These are phyloP conservation scores for Gallinago media DNA, from an alignment of 2,113 vertebrate species.

Conservation along the genomic window DNA sequence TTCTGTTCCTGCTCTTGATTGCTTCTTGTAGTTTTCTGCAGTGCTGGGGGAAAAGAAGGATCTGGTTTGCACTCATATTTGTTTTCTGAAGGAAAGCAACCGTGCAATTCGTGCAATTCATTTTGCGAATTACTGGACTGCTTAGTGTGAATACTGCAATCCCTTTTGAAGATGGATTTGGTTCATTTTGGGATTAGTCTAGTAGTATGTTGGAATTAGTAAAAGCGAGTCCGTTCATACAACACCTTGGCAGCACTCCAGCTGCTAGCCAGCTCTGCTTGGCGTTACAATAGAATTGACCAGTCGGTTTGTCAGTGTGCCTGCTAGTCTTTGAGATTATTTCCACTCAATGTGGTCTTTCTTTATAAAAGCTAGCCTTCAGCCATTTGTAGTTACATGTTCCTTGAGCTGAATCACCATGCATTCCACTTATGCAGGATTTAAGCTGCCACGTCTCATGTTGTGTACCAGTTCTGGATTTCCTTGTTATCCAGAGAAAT, in stretches of 20 bases:
- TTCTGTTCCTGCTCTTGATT: background rate
- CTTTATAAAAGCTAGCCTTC: background rate
- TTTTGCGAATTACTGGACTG: background rate
- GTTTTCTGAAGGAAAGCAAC: constrained; percentile 1
- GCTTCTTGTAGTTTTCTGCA: background rate
- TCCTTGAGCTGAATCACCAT: background rate
- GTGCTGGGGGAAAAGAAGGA: background rate
- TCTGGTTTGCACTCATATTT: background rate
- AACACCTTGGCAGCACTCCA: background rate
- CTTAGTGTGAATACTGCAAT: background rate
- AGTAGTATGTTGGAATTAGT: background rate
- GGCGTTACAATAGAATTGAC: background rate
- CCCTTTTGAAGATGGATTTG: constrained; percentile 5
- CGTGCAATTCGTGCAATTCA: background rate
- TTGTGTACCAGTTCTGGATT: background rate
- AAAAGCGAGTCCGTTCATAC: background rate
- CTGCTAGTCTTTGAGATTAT: background rate
- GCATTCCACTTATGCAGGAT: background rate
- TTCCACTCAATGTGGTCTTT: background rate
- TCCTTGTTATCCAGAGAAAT: background rate
- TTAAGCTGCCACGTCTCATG: background rate
- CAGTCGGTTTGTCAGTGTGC: background rate
- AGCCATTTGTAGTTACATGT: background rate
- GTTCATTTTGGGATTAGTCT: constrained; percentile 18
- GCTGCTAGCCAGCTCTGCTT: background rate